Evolutionary conservation across 2,113 vertebrate genomes (phyloP).

Genomic region (Erythrolamprus reginae): DNA sequence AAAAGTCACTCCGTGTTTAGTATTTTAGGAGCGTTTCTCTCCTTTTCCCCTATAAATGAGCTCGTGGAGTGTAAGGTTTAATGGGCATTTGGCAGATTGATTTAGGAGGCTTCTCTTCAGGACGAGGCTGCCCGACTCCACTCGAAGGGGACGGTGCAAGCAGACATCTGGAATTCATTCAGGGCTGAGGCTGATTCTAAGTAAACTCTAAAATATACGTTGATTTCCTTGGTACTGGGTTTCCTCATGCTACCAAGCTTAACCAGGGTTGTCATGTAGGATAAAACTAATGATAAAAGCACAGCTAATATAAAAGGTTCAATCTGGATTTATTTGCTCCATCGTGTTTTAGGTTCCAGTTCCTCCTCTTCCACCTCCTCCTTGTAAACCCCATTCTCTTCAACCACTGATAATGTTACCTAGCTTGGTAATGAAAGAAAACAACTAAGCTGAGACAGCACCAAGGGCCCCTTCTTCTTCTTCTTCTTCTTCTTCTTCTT

Average conservation of each 20-base stretch:
- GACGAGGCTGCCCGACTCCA: slow-evolving; percentile 61
- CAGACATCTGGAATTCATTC: slow-evolving; percentile 83
- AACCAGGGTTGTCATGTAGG: slow-evolving; percentile 59
- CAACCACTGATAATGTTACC: too few relatives aligned
- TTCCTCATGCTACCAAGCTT: slow-evolving; percentile 67
- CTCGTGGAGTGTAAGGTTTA: slow-evolving; percentile 47
- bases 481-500: too few relatives aligned
- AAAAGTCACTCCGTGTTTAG: slow-evolving; percentile 25
- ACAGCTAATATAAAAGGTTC: slow-evolving; percentile 55
- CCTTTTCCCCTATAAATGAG: slow-evolving; percentile 35
- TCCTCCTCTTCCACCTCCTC: neutral
- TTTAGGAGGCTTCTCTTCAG: slow-evolving; percentile 67
- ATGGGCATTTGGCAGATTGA: slow-evolving; percentile 64
- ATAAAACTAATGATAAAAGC: slow-evolving; percentile 54
- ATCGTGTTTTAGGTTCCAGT: slow-evolving; percentile 9
- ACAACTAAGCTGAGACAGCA: too few relatives aligned
- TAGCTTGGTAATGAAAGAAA: too few relatives aligned
- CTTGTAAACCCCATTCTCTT: too few relatives aligned
- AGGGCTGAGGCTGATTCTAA: slow-evolving; percentile 67
- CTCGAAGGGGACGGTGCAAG: slow-evolving; percentile 64
- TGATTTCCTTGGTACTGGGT: slow-evolving; percentile 68
- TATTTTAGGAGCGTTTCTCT: slow-evolving; percentile 52
- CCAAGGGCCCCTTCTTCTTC: too few relatives aligned
- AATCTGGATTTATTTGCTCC: slow-evolving; percentile 43
- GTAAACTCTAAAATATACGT: slow-evolving; percentile 67